Conservation (phyloP, 2,113 vertebrate species). For the Oreochromis aureus region DNA sequence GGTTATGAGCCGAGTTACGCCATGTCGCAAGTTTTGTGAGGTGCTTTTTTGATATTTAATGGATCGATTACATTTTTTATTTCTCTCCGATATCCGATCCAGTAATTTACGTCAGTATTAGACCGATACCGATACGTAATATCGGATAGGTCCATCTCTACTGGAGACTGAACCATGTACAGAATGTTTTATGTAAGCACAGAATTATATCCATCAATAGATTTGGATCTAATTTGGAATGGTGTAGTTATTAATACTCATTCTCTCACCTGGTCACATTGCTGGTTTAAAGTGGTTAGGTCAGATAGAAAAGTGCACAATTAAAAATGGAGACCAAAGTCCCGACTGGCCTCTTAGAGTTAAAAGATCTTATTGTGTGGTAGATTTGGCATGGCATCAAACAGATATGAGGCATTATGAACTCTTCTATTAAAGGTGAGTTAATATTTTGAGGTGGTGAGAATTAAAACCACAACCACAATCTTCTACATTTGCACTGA, state of each 20-base stretch:
- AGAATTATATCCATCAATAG: neutral
- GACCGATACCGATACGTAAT: too few species aligned
- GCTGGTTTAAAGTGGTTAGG: neutral
- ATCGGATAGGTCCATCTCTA: neutral
- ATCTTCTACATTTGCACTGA: neutral
- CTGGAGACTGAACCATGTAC: neutral
- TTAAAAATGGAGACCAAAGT: neutral
- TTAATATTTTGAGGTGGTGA: neutral
- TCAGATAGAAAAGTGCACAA: neutral
- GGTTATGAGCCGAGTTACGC: too few species aligned
- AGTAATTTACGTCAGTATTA: too few species aligned
- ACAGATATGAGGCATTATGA: neutral
- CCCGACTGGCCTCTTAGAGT: neutral
- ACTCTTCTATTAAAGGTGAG: neutral
- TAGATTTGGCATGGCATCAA: neutral
- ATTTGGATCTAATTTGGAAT: neutral
- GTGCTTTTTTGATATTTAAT: too few species aligned
- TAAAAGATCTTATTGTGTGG: neutral
- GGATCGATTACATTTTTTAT: too few species aligned
- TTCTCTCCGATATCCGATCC: too few species aligned
- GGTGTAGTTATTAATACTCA: neutral
- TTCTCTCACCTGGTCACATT: neutral
- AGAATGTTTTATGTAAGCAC: neutral
- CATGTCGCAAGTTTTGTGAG: too few species aligned
- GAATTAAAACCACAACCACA: neutral